Conservation (phyloP, 2,888 invertebrate species). For the Ectemnius cavifrons region DNA sequence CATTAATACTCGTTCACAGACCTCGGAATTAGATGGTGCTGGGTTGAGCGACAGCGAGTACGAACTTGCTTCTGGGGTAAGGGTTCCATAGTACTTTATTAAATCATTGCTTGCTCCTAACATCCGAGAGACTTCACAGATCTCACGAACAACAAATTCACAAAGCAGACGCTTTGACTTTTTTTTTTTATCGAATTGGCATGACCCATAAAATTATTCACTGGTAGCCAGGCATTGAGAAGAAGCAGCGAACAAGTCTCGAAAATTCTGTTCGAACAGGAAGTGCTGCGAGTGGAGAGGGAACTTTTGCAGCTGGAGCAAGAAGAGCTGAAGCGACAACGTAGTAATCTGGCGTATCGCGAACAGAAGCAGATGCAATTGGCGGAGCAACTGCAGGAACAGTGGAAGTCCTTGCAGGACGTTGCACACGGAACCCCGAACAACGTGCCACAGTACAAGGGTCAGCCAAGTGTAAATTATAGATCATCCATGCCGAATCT, state of each 20-base stretch:
- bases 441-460: constrained; percentile 70
- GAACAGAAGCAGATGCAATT: constrained; percentile 78
- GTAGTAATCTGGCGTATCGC: constrained; percentile 84
- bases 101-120: constrained; percentile 32
- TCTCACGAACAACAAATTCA: neutral
- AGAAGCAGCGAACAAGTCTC: neutral
- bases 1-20: constrained; percentile 66
- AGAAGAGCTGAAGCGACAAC: constrained; percentile 87
- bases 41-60: constrained; percentile 68
- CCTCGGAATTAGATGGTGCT: constrained; percentile 63
- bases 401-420: constrained; percentile 82
- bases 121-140: constrained; percentile 21
- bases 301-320: constrained; percentile 88
- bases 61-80: constrained; percentile 73
- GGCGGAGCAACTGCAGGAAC: constrained; percentile 74
- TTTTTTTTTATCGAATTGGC: constrained; percentile 10
- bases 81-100: constrained; percentile 41
- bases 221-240: neutral
- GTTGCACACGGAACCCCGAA: constrained; percentile 74
- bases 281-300: constrained; percentile 88
- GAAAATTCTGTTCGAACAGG: constrained; percentile 74
- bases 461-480: constrained; percentile 79
- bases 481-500: constrained; percentile 82
- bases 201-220: neutral
- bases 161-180: neutral